Evolutionary conservation across 2,797 vertebrate species (phyloP), one percentile per base, ranked within the genome.

Genomic region (Chrosomus eos): DNA sequence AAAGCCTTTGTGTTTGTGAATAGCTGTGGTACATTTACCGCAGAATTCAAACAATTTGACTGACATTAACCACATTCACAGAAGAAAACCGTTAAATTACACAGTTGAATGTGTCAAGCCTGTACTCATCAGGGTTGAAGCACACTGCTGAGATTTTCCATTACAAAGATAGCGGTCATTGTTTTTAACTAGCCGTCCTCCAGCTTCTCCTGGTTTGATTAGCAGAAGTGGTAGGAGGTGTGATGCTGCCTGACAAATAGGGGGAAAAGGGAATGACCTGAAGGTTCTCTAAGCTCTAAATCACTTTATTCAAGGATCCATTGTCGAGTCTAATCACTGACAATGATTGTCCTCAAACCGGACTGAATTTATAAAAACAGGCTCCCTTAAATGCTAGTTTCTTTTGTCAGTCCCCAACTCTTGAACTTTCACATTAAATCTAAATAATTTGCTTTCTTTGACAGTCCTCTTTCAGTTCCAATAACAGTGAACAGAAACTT

Each of bases 161-260:
- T 72, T 21, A 66, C 40, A 33, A 9, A 60, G 26, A 58, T 33
- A 31, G 36, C 8, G 7, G 45, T 13, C 31, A 14, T 38, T 31
- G 7, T 43, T 64, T 43, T 58, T 26, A 55, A 60, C 33, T 7
- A 71, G 23, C 28, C 11, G 7, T 31, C 26, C 26, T 82, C 66
- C 43, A 58, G 64, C 55, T 18, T 73, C 21, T 74, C 23, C 53
- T n/a, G 31, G 45, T 33, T 60, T 72, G 36, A 71, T 81, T 81
- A 81, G 19, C 38, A 72, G 19, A 10, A 21, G 19, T 48, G 13
- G n/a, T 33, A 43, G 62, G 26, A 75, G 40, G 71, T 83, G 58
- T 51, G 53, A 66, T 33, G 71, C 18, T 62, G 4, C 58, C 55
- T 26, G 21, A 66, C 31, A 53, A 36, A 66, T 9, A 26, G 31